Evolutionary conservation across 1,140 invertebrate species (phyloP), one percentile per base, ranked within the genome.

Genomic region (Lasioglossum baleicum): DNA sequence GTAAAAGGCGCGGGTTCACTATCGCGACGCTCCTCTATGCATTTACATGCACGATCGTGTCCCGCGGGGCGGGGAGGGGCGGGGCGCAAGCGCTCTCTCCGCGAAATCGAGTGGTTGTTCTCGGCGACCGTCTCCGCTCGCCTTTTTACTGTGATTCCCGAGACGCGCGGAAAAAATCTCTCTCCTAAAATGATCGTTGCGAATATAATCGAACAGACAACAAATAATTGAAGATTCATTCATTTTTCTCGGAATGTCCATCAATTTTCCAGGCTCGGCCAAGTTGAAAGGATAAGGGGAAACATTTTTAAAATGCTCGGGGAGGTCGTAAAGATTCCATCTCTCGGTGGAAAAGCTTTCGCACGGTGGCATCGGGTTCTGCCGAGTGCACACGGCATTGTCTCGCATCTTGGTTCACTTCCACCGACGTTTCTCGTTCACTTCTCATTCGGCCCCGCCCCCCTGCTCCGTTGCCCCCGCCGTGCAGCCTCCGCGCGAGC

Each of bases 351-450:
- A 65, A 64, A 64, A 69, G 11, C 51, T 77, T 75, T 83, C 61
- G n/a, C 58, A 42, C 44, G n/a, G 42, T 79, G 40, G 60, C n/a
- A 66, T 81, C 67, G 63, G 56, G 6, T 17, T 53, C 13, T 80
- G 42, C 76, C 68, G 64, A 53, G 56, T 60, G n/a, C 60, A 64
- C 63, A 17, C 51, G 22, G 67, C 63, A 84, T 85, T 82, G 83
- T 85, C 13, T 74, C 44, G 76, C 67, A 63, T 80, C 69, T 73
- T 56, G 56, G 58, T 83, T 78, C 60, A 83, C 44, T 84, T 85
- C 78, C 72, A 84, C 51, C 42, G 61, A 40, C 58, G 65, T 83
- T 81, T 71, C 48, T 60, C 71, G 20, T 63, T 58, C 51, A 40
- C 63, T 68, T 53, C 35, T 80, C 48, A 42, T 42, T 79, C 63